Evolutionary conservation across 2,888 invertebrate genomes (phyloP).

Genomic region (Eupithecia insigniata): DNA sequence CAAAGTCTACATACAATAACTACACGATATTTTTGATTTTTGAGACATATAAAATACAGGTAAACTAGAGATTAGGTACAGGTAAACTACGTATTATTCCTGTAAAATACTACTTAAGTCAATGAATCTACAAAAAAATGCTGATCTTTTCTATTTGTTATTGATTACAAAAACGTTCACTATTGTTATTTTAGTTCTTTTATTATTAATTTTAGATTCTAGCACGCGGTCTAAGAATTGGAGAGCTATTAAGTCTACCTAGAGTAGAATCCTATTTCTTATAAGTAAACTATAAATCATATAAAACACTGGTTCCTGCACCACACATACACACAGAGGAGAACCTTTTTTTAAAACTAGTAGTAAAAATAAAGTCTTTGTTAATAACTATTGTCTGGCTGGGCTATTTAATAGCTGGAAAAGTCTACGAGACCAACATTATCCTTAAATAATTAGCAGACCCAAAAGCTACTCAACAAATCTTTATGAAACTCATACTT

Average conservation of each 20-base stretch:
- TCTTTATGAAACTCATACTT: slow-evolving; percentile 35
- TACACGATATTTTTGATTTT: neutral
- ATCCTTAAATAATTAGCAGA: slow-evolving; percentile 15
- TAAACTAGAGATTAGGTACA: no score
- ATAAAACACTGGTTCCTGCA: neutral
- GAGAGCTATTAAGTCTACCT: neutral
- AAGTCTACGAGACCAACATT: neutral
- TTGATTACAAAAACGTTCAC: neutral
- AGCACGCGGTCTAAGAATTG: neutral
- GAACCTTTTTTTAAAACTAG: neutral
- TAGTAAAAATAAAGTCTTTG: neutral
- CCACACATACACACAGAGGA: neutral
- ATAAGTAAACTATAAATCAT: neutral
- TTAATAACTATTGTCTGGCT: neutral
- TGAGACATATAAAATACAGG: neutral
- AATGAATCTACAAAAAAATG: neutral
- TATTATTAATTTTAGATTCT: neutral
- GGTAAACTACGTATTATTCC: no score
- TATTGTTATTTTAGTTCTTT: neutral
- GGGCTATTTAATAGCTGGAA: slow-evolving; percentile 10
- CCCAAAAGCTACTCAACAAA: slow-evolving; percentile 19
- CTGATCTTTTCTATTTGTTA: neutral
- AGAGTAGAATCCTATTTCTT: neutral
- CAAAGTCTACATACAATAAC: neutral
- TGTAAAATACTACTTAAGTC: neutral